Evolutionary conservation across 2,797 vertebrate species (phyloP).

Genomic region (Steatocranus sp.): DNA sequence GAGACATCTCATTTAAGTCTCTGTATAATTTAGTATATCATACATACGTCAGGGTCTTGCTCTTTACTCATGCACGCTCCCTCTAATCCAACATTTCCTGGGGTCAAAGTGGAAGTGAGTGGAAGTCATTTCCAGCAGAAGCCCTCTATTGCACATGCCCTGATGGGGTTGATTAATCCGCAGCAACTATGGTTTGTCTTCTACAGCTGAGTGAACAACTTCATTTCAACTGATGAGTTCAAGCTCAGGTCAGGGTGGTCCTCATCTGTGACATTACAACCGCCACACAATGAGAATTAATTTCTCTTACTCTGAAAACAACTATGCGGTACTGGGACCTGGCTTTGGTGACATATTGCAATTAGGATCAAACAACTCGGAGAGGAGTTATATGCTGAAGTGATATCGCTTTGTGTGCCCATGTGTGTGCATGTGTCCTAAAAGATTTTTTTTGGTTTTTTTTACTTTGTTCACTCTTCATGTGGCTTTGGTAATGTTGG

Average conservation of each 20-base stretch:
- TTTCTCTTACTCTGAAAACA: constrained; percentile 83
- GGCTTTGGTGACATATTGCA: constrained; percentile 70
- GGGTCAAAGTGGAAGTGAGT: constrained; percentile 66
- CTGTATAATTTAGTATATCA: constrained; percentile 81
- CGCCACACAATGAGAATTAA: constrained; percentile 84
- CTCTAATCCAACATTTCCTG: constrained; percentile 53
- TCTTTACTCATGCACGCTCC: constrained; percentile 54
- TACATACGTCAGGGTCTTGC: constrained; percentile 33
- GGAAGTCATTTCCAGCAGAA: constrained; percentile 42
- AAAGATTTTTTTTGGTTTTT: not conserved
- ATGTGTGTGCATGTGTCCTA: not conserved
- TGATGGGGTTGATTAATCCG: constrained; percentile 93
- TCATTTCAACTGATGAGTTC: constrained; percentile 99
- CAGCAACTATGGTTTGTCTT: constrained; percentile 92
- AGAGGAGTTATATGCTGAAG: constrained; percentile 27
- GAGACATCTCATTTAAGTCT: constrained; percentile 86
- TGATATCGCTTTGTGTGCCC: constrained; percentile 3
- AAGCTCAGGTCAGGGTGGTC: constrained; percentile 92
- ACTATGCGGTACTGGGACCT: constrained; percentile 24
- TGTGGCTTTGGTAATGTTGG: constrained; percentile 58
- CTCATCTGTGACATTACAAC: constrained; percentile 94
- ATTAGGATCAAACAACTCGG: constrained; percentile 61
- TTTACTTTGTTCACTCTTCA: constrained; percentile 25
- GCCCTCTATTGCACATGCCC: constrained; percentile 61
- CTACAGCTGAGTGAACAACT: constrained; percentile 98